Evolutionary conservation across 2,888 invertebrate species (phyloP).

Genomic region (Flexamia atlantica): DNA sequence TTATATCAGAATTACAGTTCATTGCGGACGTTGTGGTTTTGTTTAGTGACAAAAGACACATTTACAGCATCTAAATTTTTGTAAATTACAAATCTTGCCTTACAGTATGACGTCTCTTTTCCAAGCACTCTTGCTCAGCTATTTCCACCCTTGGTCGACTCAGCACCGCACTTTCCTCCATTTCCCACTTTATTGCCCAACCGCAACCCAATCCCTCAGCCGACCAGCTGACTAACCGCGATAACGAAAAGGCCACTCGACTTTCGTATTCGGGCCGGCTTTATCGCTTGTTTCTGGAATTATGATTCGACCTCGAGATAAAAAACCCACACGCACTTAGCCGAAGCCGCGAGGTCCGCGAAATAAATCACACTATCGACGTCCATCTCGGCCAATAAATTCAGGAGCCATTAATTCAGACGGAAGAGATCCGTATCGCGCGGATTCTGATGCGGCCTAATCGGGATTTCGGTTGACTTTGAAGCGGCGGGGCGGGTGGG

Average conservation of each 20-base stretch:
- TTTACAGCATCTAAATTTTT: no score
- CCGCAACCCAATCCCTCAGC: not conserved
- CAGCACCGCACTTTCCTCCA: no score
- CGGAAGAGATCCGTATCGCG: conserved; percentile 41
- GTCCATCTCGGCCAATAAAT: conserved; percentile 57
- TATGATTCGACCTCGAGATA: conserved; percentile 55
- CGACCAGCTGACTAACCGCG: not conserved
- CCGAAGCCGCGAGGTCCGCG: conserved; percentile 28
- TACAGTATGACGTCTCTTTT: no score
- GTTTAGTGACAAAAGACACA: no score
- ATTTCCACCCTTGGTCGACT: no score
- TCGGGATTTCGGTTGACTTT: conserved; percentile 60
- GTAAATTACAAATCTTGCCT: no score
- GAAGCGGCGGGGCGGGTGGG: conserved; percentile 50
- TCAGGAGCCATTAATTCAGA: conserved; percentile 59
- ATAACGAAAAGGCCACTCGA: conserved; percentile 1
- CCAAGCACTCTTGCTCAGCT: no score
- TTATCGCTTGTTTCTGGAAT: conserved; percentile 52
- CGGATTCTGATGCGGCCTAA: conserved; percentile 51
- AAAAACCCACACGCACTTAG: conserved; percentile 59
- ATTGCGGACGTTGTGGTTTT: no score
- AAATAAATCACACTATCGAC: conserved; percentile 57
- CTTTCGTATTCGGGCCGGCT: conserved; percentile 33
- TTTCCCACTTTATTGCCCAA: no score
- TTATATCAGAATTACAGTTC: no score